phyloP scores from a whole-genome alignment of 2,888 invertebrate species.

The Drosophila stalkeri region DNA sequence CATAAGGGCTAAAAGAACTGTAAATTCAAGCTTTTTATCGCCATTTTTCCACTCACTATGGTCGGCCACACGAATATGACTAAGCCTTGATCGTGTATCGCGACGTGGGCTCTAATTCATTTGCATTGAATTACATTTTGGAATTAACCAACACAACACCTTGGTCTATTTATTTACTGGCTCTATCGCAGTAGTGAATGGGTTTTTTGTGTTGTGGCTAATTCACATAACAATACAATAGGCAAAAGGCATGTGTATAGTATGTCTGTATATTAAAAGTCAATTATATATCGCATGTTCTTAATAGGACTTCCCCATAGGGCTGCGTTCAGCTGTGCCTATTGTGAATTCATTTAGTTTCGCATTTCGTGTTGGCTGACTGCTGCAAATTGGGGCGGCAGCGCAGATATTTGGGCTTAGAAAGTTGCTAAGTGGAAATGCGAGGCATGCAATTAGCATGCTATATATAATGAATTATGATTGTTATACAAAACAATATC shows the following conservation, averaged over 20 bases:
- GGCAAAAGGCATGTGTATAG: background rate
- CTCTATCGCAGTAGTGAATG: slow-evolving; percentile 23
- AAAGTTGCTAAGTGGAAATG: slow-evolving; percentile 64
- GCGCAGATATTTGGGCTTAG: slow-evolving; percentile 5
- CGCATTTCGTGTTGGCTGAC: slow-evolving; percentile 48
- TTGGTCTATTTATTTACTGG: slow-evolving; percentile 30
- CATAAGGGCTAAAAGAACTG: background rate
- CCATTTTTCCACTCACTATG: background rate
- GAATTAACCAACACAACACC: slow-evolving; percentile 19
- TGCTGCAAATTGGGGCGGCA: slow-evolving; percentile 9
- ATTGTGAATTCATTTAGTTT: slow-evolving; percentile 71
- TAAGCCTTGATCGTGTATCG: background rate
- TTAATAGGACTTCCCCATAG: slow-evolving; percentile 27
- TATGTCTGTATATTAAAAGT: slow-evolving; percentile 58
- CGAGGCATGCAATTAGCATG: slow-evolving; percentile 65
- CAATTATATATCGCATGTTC: slow-evolving; percentile 77
- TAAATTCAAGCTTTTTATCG: background rate
- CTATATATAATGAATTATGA: slow-evolving; percentile 73
- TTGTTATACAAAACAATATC: slow-evolving; percentile 48
- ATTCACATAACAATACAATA: slow-evolving; percentile 46
- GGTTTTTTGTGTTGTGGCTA: slow-evolving; percentile 34
- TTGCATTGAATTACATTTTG: slow-evolving; percentile 28
- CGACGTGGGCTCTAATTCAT: slow-evolving; percentile 27
- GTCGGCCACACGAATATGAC: background rate
- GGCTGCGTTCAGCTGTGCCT: slow-evolving; percentile 21